Evolutionary conservation across 2,888 invertebrate genomes (phyloP).

Genomic region (Orthosia cruda): DNA sequence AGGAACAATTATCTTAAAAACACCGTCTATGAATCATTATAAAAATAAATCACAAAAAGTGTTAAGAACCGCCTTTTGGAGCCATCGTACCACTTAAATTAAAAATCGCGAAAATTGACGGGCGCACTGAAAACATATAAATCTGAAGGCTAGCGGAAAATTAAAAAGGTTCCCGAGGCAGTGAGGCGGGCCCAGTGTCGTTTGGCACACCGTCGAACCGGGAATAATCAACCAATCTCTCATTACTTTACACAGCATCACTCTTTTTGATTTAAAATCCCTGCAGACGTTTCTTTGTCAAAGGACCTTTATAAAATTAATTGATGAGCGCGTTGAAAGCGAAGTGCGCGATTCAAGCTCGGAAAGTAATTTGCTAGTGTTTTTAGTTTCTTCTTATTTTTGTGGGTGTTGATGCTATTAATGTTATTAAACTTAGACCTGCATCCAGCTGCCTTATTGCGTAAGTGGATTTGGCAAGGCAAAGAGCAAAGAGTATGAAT

Average conservation of each 20-base stretch:
- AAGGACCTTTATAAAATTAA: conserved; percentile 68
- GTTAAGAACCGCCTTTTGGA: conserved; percentile 79
- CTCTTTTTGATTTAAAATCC: conserved; percentile 74
- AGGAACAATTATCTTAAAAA: conserved; percentile 71
- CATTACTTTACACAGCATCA: conserved; percentile 75
- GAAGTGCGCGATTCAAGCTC: conserved; percentile 45
- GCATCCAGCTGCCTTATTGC: too few species aligned
- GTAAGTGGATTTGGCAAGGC: too few species aligned
- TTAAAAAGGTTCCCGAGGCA: conserved; percentile 88
- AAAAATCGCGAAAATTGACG: conserved; percentile 89
- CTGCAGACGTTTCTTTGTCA: conserved; percentile 69
- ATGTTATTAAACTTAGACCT: background rate
- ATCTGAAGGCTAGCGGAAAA: conserved; percentile 90
- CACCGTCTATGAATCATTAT: conserved; percentile 69
- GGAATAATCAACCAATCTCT: conserved; percentile 79
- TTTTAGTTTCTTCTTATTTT: conserved; percentile 45
- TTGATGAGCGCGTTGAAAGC: conserved; percentile 62
- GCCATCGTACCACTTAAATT: conserved; percentile 86
- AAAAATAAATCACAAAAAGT: conserved; percentile 73
- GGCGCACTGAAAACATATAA: conserved; percentile 88
- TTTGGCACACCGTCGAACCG: conserved; percentile 76
- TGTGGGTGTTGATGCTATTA: background rate
- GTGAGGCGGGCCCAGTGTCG: conserved; percentile 69
- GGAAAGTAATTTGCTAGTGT: conserved; percentile 47
- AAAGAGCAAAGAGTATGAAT: too few species aligned